Percentiles rank a stretch among this genome's conserved stretches.
phyloP scores from a whole-genome alignment of 2,888 invertebrate species.

The Mesorhabditis belari region DNA sequence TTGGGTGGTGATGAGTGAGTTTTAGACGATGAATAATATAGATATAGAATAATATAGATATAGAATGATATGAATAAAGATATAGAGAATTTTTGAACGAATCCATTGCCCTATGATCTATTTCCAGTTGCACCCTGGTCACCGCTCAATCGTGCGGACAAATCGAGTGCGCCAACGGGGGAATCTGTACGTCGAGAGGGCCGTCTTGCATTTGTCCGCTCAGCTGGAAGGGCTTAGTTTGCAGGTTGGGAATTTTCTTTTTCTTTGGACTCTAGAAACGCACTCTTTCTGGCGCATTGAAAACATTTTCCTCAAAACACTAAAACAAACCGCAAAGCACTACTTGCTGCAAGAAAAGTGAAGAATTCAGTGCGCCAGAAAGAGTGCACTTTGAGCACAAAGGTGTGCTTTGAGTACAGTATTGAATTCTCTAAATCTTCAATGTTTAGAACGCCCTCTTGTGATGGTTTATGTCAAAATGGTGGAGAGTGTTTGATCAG shows the following conservation, averaged over 20 bases:
- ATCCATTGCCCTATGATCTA: background rate
- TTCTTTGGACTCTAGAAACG: background rate
- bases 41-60: no score
- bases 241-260: slow-evolving; percentile 54
- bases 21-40: background rate
- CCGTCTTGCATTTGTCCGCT: slow-evolving; percentile 59
- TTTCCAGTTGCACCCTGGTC: slow-evolving; percentile 10
- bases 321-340: no score
- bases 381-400: no score
- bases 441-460: background rate
- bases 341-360: no score
- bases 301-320: background rate
- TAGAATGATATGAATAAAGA: no score
- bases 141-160: slow-evolving; percentile 13
- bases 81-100: no score
- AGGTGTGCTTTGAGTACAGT: no score
- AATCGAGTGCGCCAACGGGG: slow-evolving; percentile 54
- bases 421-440: no score
- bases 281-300: background rate
- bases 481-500: background rate
- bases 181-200: slow-evolving; percentile 54
- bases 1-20: slow-evolving; percentile 10
- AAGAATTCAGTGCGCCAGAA: no score
- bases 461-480: background rate
- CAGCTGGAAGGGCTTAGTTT: slow-evolving; percentile 61